Percentiles rank a stretch among this genome's conserved stretches.
These are phyloP conservation scores for Leptopterna dolabrata DNA, from an alignment of 2,888 invertebrate genomes.

Conservation along the genomic window DNA sequence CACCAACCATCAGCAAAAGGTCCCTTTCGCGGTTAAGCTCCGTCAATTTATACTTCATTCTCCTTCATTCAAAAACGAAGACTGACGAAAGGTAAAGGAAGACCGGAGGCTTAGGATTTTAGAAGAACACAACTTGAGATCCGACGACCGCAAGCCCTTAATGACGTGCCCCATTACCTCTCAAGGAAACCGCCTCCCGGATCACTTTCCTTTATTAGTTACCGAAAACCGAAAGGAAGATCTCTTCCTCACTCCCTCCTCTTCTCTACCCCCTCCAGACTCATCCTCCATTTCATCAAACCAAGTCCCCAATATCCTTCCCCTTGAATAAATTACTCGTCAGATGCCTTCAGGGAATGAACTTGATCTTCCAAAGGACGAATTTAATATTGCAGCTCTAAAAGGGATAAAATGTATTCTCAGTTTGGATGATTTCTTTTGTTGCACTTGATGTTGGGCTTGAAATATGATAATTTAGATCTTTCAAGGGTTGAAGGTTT, in stretches of 20 bases:
- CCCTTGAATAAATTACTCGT: background rate
- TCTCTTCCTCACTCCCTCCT: background rate
- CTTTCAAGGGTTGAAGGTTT: background rate
- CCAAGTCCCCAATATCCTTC: background rate
- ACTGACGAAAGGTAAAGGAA: background rate
- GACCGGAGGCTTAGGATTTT: background rate
- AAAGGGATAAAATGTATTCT: background rate
- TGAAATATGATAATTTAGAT: background rate
- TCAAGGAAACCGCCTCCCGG: background rate
- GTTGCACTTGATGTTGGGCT: background rate
- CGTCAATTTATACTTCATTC: background rate
- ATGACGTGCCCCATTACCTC: constrained; percentile 24
- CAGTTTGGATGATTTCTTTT: background rate
- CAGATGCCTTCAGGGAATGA: background rate
- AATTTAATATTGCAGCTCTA: constrained; percentile 1
- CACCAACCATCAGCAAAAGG: too few relatives aligned
- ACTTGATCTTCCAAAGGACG: background rate
- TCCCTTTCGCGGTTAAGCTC: background rate
- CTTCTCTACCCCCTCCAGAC: background rate
- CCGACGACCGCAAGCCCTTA: background rate
- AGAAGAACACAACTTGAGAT: background rate
- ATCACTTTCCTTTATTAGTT: constrained; percentile 21
- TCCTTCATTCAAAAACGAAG: background rate
- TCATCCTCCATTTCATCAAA: background rate
- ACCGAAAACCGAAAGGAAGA: background rate